Conservation (phyloP, 2,113 vertebrate species). For the Halichoerus grypus region DNA sequence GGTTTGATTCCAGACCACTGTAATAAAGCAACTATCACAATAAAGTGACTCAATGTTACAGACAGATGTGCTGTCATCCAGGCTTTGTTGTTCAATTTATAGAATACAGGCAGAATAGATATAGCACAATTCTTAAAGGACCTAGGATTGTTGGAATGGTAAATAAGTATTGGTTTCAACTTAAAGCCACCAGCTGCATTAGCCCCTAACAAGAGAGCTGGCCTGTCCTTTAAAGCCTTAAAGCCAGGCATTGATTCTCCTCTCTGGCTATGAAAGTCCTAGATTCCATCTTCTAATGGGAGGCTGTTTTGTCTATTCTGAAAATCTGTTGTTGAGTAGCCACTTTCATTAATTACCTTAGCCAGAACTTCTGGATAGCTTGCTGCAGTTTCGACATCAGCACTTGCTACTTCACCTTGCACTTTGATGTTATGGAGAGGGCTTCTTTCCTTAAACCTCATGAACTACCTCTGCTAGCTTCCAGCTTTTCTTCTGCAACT, state of each 20-base stretch:
- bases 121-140: neutral
- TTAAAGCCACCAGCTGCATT: neutral
- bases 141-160: neutral
- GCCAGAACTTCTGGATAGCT: no score
- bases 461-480: no score
- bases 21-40: neutral
- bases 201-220: neutral
- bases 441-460: no score
- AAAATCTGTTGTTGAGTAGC: no score
- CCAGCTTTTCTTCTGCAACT: no score
- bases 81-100: no score
- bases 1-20: neutral
- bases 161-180: neutral
- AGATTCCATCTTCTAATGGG: neutral
- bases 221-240: neutral
- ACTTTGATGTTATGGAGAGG: no score
- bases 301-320: no score
- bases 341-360: no score
- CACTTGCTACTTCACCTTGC: no score
- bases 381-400: no score
- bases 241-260: neutral
- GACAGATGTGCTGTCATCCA: neutral
- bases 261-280: neutral
- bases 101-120: neutral
- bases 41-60: neutral